phyloP scores from a whole-genome alignment of 2,888 invertebrate species.

The Mythimna lalbum region DNA sequence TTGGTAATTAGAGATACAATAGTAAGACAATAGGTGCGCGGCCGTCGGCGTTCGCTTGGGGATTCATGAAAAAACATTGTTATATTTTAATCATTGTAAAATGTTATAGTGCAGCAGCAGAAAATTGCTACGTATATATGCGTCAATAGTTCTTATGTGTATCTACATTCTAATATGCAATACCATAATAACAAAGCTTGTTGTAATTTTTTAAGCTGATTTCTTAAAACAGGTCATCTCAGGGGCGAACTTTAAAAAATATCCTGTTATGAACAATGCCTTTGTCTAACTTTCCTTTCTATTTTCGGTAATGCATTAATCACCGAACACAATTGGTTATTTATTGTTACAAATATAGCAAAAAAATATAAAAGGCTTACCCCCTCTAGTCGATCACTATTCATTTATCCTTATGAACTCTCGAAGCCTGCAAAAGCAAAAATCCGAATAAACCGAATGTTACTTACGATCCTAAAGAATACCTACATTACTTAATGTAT shows the following conservation, averaged over 20 bases:
- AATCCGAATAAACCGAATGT: not conserved
- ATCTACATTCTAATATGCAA: not conserved
- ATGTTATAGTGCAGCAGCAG: too few relatives aligned
- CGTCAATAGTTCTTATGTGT: not conserved
- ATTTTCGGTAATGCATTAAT: not conserved
- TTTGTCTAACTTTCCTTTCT: not conserved
- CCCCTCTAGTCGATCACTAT: slow-evolving; percentile 42
- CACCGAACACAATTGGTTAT: not conserved
- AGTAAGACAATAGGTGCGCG: too few relatives aligned
- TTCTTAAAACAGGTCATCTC: not conserved
- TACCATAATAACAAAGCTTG: not conserved
- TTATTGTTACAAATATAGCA: not conserved
- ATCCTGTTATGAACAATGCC: not conserved
- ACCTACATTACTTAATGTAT: not conserved
- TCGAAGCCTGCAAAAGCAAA: not conserved
- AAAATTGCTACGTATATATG: too few relatives aligned
- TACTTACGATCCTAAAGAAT: not conserved
- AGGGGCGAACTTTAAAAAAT: not conserved
- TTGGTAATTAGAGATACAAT: too few relatives aligned
- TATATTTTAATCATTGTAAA: too few relatives aligned
- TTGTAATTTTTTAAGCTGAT: not conserved
- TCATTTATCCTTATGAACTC: slow-evolving; percentile 45
- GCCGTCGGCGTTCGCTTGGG: too few relatives aligned
- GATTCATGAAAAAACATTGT: too few relatives aligned
- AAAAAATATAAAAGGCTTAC: slow-evolving; percentile 31